Percentiles rank a stretch among this genome's conserved stretches.
Conservation (phyloP, 2,888 invertebrate genomes). For the Drosophila fulvimacula region DNA sequence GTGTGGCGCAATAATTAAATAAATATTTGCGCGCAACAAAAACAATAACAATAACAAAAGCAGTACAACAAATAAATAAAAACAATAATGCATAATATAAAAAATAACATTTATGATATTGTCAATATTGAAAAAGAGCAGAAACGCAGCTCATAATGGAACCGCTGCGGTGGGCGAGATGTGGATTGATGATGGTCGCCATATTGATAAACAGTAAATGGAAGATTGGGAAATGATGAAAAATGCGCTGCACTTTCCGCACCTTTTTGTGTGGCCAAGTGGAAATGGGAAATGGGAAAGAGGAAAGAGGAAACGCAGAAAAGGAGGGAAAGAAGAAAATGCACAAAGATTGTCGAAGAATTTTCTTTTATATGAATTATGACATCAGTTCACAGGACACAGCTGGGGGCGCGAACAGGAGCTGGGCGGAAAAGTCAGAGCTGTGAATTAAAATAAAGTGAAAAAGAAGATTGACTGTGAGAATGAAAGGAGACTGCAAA, state of each 20-base stretch:
- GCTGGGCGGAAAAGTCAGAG: constrained; percentile 27
- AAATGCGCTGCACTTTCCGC: constrained; percentile 77
- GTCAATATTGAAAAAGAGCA: constrained; percentile 35
- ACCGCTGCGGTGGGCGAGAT: background rate
- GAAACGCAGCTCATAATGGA: constrained; percentile 8
- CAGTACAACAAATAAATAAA: background rate
- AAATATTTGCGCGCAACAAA: constrained; percentile 61
- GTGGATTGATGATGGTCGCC: constrained; percentile 44
- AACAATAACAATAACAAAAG: no score
- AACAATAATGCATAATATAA: constrained; percentile 15
- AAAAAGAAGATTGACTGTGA: constrained; percentile 27
- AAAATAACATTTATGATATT: constrained; percentile 42
- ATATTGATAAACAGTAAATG: constrained; percentile 72
- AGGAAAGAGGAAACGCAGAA: constrained; percentile 1
- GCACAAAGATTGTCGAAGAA: constrained; percentile 74
- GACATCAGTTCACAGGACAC: constrained; percentile 34
- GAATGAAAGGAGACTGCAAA: constrained; percentile 4
- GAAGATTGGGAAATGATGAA: constrained; percentile 72
- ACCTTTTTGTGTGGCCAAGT: constrained; percentile 63
- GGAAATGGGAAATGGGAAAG: constrained; percentile 47
- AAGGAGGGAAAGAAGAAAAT: constrained; percentile 58
- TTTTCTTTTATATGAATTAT: constrained; percentile 75
- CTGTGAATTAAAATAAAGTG: constrained; percentile 28
- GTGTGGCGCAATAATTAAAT: constrained; percentile 64
- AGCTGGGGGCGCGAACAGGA: background rate